These are phyloP conservation scores for Diarsia mendica DNA, from an alignment of 2,888 invertebrate species.

Conservation along the genomic window DNA sequence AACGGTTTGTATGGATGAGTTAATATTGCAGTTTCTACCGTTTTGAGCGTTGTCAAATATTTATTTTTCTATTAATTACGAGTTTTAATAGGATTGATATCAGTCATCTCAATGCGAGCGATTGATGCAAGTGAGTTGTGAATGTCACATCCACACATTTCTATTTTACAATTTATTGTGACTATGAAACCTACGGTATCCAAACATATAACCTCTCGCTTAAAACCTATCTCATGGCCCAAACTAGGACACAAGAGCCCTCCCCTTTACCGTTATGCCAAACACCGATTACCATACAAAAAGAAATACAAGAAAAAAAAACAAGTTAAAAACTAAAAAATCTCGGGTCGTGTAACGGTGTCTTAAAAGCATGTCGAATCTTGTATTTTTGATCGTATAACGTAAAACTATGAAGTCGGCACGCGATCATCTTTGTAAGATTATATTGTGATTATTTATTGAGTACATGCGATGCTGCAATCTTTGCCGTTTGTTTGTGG, in stretches of 20 bases:
- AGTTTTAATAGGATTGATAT: background rate
- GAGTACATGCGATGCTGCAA: conserved; percentile 65
- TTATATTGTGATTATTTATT: conserved; percentile 78
- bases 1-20: background rate
- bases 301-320: conserved; percentile 27
- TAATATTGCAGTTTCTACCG: background rate
- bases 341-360: conserved; percentile 45
- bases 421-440: conserved; percentile 74
- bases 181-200: background rate
- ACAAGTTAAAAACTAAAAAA: conserved; percentile 36
- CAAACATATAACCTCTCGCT: background rate
- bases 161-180: background rate
- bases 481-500: conserved; percentile 42
- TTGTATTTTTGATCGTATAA: conserved; percentile 76
- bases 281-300: conserved; percentile 31
- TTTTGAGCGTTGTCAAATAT: background rate
- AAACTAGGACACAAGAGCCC: conserved; percentile 44
- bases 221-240: conserved; percentile 19
- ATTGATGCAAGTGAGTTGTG: no score
- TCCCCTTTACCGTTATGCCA: conserved; percentile 43
- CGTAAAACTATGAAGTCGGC: conserved; percentile 63
- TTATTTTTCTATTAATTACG: background rate
- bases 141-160: background rate
- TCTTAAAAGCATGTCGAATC: conserved; percentile 71
- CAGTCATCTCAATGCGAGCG: background rate